Percentiles rank a stretch among this genome's conserved stretches.
Conservation (phyloP, 1,140 invertebrate genomes). For the Drosophila elegans region DNA sequence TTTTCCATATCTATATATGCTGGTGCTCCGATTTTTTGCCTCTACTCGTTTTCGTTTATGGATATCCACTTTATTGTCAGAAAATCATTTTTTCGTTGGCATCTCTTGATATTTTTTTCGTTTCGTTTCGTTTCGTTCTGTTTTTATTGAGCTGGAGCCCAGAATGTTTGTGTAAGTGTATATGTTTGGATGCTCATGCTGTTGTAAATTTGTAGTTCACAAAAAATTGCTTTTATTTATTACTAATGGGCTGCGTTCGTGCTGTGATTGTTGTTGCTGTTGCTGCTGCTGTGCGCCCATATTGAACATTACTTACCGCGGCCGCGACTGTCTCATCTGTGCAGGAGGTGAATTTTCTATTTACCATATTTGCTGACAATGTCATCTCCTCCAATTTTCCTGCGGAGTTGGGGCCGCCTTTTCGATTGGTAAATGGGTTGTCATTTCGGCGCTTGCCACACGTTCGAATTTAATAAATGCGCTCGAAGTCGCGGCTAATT, state of each 20-base stretch:
- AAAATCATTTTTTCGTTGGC: conserved; percentile 59
- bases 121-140: conserved; percentile 1
- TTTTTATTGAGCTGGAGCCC: conserved; percentile 50
- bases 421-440: conserved; percentile 9
- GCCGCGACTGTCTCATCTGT: conserved; percentile 43
- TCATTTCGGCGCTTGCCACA: conserved; percentile 10
- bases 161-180: conserved; percentile 18
- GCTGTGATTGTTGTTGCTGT: conserved; percentile 19
- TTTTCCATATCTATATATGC: conserved; percentile 3
- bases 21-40: conserved; percentile 15
- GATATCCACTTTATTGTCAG: conserved; percentile 60
- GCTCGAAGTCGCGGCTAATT: conserved; percentile 20
- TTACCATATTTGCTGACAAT: conserved; percentile 40
- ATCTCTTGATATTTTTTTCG: conserved; percentile 32
- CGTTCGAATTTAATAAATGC: conserved; percentile 1
- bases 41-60: conserved; percentile 32
- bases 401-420: neutral
- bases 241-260: conserved; percentile 53
- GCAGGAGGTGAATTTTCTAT: conserved; percentile 62
- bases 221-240: conserved; percentile 61
- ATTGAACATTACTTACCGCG: conserved; percentile 50
- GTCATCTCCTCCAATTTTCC: neutral
- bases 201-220: conserved; percentile 26
- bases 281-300: conserved; percentile 13
- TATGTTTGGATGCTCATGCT: conserved; percentile 1